Evolutionary conservation across 2,888 invertebrate genomes (phyloP), one percentile per base, ranked within the genome.

Genomic region (Drosophila falleni): DNA sequence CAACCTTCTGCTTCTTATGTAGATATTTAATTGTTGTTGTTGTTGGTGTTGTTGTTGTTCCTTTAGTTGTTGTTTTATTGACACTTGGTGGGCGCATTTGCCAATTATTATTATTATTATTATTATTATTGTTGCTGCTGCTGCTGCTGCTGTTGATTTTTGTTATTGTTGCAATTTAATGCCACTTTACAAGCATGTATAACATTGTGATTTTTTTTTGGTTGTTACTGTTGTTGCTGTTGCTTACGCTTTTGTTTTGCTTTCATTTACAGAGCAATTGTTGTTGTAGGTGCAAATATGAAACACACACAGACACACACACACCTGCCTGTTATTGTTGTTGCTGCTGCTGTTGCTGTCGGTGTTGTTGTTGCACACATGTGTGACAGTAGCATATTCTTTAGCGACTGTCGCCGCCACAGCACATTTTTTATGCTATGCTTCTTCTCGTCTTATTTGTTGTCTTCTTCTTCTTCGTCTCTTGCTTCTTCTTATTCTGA

Each of bases 81-180:
- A 77, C 76, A 78, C 75, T 78, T 76, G 78, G 35, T 65, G 67
- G 67, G 58, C 78, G 67, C 59, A 67, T 63, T 59, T 64, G 56
- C 55, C 71, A 62, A 37, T 37, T 33, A 16, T 49, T 29, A 29
- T 29, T 29, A 29, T 8, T 31, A 15, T 23, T 67, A 53, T 16
- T 59, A 41, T 35, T 67, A 37, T 11, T 75, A 56, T 46, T 54
- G 59, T 26, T 60, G 60, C 13, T 63, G 61, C 19, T 37, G 58
- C 31, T 55, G 26, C 29, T 55, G 58, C 13, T 47, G 65, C 23
- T 67, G 50, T 68, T 59, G 54, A 50, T 31, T 77, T 74, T 74
- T 74, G 70, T 76, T 78, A 74, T 78, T 80, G 81, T 80, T 76
- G 81, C 70, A 80, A 73, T 83, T 83, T 73, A 77, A 87, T 83